Conservation (phyloP, 2,888 invertebrate species). For the Caenorhabditis doughertyi region DNA sequence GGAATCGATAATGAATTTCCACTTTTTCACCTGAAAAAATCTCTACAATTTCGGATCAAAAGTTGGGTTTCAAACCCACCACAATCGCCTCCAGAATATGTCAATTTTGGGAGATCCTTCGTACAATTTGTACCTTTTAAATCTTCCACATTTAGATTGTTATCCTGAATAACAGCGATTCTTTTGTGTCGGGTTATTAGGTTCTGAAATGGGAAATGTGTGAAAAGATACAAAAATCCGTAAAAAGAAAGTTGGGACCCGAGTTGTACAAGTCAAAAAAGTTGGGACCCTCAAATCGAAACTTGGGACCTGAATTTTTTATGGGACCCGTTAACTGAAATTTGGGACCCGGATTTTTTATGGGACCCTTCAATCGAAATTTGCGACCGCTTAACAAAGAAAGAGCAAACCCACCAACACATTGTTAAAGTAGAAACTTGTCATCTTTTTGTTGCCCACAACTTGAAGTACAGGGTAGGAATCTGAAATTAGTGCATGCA, state of each 20-base stretch:
- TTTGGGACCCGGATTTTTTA: too few relatives aligned
- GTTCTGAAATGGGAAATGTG: background rate
- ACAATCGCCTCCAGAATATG: background rate
- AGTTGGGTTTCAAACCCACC: background rate
- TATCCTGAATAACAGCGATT: background rate
- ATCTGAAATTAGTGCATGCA: background rate
- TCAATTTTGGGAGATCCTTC: background rate
- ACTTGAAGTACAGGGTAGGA: background rate
- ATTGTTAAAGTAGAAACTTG: too few relatives aligned
- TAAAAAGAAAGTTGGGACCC: too few relatives aligned
- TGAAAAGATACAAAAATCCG: too few relatives aligned
- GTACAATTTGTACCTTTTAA: background rate
- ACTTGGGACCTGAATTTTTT: too few relatives aligned
- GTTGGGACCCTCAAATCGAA: too few relatives aligned
- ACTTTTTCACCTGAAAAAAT: background rate
- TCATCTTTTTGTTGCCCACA: background rate
- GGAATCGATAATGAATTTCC: background rate
- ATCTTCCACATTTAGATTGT: background rate
- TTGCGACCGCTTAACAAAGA: too few relatives aligned
- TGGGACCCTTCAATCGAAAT: too few relatives aligned
- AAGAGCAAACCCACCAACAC: background rate
- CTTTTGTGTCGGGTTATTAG: background rate
- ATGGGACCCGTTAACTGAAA: too few relatives aligned
- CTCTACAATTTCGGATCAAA: background rate
- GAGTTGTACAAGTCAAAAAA: too few relatives aligned